These are phyloP conservation scores for Dolichoris vasculosae DNA, from an alignment of 1,140 invertebrate genomes.

Conservation along the genomic window DNA sequence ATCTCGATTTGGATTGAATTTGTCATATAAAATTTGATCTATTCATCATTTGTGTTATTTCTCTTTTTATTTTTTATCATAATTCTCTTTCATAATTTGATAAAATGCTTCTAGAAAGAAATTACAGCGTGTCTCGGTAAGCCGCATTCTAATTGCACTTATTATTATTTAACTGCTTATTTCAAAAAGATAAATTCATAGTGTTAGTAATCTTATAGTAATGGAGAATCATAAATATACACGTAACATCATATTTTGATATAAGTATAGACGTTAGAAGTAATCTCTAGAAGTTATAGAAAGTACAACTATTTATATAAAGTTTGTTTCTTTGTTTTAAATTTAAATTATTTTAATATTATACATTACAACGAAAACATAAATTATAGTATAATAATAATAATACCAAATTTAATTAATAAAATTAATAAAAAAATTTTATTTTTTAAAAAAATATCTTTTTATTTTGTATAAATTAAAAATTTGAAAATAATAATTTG, in stretches of 20 bases:
- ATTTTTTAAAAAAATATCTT: too few relatives aligned
- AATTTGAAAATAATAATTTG: too few relatives aligned
- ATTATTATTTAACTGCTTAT: slow-evolving; percentile 48
- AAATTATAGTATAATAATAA: neutral
- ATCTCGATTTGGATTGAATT: neutral
- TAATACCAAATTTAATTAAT: too few relatives aligned
- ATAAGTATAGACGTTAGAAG: neutral
- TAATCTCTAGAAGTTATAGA: neutral
- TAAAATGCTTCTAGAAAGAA: neutral
- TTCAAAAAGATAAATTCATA: slow-evolving; percentile 10
- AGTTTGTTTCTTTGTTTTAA: neutral
- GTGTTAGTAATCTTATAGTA: slow-evolving; percentile 45
- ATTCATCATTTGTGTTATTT: neutral
- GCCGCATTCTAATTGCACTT: slow-evolving; percentile 39
- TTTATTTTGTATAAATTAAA: too few relatives aligned
- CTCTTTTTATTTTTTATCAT: slow-evolving; percentile 1
- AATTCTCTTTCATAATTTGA: neutral
- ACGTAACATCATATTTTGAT: neutral
- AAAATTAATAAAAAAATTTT: too few relatives aligned
- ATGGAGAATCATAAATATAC: slow-evolving; percentile 34
- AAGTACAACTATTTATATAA: neutral
- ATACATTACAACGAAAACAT: neutral
- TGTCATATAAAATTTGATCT: neutral
- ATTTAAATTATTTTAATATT: neutral
- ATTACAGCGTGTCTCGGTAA: slow-evolving; percentile 1